These are phyloP conservation scores for Drosophila neoperkinsi DNA, from an alignment of 2,888 invertebrate species.

Conservation along the genomic window DNA sequence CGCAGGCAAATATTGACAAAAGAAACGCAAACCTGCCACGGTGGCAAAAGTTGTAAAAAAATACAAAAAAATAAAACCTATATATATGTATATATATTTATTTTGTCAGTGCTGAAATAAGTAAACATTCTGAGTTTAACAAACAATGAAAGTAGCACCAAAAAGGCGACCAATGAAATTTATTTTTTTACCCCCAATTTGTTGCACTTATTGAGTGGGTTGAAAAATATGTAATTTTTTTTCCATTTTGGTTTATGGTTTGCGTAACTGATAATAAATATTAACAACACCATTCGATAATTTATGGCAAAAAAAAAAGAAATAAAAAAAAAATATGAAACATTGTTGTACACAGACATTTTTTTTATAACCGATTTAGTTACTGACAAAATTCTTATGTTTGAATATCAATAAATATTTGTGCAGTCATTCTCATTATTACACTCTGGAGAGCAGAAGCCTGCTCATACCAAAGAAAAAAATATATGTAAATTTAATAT, in stretches of 20 bases:
- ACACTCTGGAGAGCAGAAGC: not conserved
- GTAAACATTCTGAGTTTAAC: constrained; percentile 16
- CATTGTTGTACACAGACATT: not conserved
- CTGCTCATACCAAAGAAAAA: too few relatives aligned
- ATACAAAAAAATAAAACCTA: not conserved
- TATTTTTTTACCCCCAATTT: constrained; percentile 13
- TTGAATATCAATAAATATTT: not conserved
- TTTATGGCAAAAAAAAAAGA: not conserved
- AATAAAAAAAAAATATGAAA: not conserved
- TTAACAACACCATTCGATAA: not conserved
- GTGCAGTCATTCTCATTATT: not conserved
- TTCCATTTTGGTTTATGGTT: not conserved
- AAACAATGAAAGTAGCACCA: constrained; percentile 26
- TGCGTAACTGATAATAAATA: not conserved
- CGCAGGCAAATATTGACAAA: constrained; percentile 47
- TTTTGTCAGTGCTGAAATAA: not conserved
- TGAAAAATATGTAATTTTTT: not conserved
- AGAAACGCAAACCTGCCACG: constrained; percentile 5
- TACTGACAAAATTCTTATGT: not conserved
- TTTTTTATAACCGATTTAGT: not conserved
- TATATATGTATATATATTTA: not conserved
- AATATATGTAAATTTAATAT: not conserved
- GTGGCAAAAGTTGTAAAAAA: not conserved
- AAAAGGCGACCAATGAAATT: constrained; percentile 33
- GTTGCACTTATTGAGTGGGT: not conserved